Percentiles rank a stretch among this genome's conserved stretches.
Evolutionary conservation across 2,888 invertebrate genomes (phyloP).

Genomic region (Choreutis nemorana): DNA sequence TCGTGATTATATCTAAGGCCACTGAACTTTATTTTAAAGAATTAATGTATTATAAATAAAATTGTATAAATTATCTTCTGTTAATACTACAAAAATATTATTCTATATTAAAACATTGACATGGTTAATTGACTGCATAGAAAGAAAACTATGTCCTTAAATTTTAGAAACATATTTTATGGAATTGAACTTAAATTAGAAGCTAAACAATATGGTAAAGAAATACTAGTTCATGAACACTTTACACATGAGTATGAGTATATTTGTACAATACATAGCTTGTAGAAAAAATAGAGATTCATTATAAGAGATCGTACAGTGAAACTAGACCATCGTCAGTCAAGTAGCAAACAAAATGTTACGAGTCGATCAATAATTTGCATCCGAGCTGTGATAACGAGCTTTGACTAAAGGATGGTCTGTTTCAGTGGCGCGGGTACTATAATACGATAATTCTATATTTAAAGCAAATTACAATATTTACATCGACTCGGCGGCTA

Average conservation of each 20-base stretch:
- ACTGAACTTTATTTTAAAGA: too few relatives aligned
- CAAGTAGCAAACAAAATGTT: conserved; percentile 3
- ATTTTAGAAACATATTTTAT: too few relatives aligned
- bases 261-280: conserved; percentile 63
- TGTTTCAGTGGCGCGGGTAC: conserved; percentile 65
- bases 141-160: too few relatives aligned
- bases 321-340: conserved; percentile 59
- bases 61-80: too few relatives aligned
- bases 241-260: conserved; percentile 54
- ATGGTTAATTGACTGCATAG: too few relatives aligned
- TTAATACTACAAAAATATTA: too few relatives aligned
- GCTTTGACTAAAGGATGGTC: conserved; percentile 45
- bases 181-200: too few relatives aligned
- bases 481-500: conserved; percentile 47
- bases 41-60: too few relatives aligned
- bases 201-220: too few relatives aligned
- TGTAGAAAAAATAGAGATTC: conserved; percentile 67
- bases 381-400: background rate
- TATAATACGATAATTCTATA: conserved; percentile 40
- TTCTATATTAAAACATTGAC: too few relatives aligned
- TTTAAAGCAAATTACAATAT: conserved; percentile 62
- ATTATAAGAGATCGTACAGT: conserved; percentile 61
- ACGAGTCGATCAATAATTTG: conserved; percentile 5
- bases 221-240: too few relatives aligned
- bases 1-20: too few relatives aligned